phyloP scores from a whole-genome alignment of 2,797 vertebrate genomes.

The Arrhamphus sclerolepis region DNA sequence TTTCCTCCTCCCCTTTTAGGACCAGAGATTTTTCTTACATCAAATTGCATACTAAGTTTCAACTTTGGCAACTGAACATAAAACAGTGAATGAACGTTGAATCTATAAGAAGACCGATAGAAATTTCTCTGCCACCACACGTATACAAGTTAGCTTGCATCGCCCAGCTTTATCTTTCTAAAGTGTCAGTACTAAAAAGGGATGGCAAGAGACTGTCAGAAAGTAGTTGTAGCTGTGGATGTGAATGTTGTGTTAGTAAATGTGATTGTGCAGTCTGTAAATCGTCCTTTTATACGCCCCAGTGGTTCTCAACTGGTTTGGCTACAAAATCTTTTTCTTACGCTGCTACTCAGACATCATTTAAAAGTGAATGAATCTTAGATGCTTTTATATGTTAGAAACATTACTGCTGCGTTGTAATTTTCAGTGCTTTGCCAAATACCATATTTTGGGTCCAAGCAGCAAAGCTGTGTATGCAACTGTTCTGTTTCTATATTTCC shows the following conservation, averaged over 20 bases:
- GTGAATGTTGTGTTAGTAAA: slow-evolving; percentile 54
- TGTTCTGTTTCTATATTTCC: not conserved
- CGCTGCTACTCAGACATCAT: not conserved
- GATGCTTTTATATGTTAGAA: not conserved
- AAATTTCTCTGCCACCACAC: too few species aligned
- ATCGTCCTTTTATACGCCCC: slow-evolving; percentile 31
- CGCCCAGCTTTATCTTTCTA: too few species aligned
- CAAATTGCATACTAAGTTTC: too few species aligned
- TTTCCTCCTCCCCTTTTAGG: too few species aligned
- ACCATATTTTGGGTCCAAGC: not conserved
- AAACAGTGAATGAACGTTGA: too few species aligned
- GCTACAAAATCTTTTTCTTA: slow-evolving; percentile 6
- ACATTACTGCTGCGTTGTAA: not conserved
- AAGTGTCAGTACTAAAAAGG: too few species aligned
- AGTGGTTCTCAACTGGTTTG: slow-evolving; percentile 62
- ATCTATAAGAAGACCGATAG: too few species aligned
- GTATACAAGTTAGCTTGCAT: too few species aligned
- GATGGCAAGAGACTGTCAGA: not conserved
- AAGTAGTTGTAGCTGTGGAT: slow-evolving; percentile 30
- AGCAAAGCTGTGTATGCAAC: not conserved
- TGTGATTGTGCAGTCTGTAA: slow-evolving; percentile 63
- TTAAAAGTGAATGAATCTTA: not conserved
- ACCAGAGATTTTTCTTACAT: too few species aligned
- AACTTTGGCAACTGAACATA: too few species aligned
- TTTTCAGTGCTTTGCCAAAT: slow-evolving; percentile 5